phyloP scores from a whole-genome alignment of 2,113 vertebrate genomes.

The Phrynosoma platyrhinos region DNA sequence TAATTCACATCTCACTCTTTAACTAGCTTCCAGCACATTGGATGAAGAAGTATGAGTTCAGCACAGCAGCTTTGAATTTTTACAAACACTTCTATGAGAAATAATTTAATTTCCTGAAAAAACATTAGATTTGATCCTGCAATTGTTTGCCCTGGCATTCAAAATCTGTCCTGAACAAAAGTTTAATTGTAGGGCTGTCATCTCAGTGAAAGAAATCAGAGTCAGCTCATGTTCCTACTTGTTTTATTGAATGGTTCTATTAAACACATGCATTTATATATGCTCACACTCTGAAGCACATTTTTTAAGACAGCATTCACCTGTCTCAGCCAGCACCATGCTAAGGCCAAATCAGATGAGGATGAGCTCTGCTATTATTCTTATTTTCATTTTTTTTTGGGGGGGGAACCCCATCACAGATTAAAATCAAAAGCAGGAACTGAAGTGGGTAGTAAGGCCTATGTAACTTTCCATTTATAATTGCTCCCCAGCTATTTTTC shows the following conservation, averaged over 20 bases:
- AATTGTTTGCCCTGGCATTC: neutral
- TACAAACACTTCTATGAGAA: constrained; percentile 41
- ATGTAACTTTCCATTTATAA: neutral
- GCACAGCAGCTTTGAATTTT: constrained; percentile 39
- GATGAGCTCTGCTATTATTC: neutral
- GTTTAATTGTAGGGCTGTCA: neutral
- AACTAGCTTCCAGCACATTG: constrained; percentile 25
- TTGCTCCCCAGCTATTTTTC: no score
- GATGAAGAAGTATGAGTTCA: constrained; percentile 39
- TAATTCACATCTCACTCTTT: constrained; percentile 58
- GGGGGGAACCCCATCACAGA: neutral
- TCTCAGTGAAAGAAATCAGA: neutral
- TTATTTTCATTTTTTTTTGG: neutral
- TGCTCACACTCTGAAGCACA: no score
- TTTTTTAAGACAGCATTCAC: neutral
- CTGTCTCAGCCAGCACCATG: neutral
- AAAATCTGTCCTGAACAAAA: neutral
- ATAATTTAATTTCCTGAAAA: neutral
- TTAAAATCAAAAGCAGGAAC: neutral
- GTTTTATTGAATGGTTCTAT: neutral
- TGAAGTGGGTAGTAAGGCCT: neutral
- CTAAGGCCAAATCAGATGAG: neutral
- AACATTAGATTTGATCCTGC: neutral
- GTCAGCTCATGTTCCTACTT: neutral
- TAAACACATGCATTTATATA: neutral